Evolutionary conservation across 2,888 invertebrate genomes (phyloP).

Genomic region (Pinctada fucata): DNA sequence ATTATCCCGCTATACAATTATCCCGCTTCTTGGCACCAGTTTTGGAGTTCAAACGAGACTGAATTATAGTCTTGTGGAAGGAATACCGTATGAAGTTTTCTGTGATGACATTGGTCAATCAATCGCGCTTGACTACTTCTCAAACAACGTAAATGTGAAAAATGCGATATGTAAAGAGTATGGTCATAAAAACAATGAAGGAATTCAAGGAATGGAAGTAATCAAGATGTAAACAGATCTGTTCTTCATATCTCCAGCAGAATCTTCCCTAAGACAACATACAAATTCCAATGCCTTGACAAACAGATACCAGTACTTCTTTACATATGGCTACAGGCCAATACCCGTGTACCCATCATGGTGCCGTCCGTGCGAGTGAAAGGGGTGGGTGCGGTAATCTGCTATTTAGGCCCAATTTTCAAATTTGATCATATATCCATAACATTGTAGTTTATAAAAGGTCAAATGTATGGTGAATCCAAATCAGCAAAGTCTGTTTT

Average conservation of each 20-base stretch:
- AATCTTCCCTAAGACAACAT: constrained; percentile 13
- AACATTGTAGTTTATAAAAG: too few relatives aligned
- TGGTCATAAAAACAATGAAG: constrained; percentile 6
- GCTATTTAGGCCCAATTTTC: too few relatives aligned
- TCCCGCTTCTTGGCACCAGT: constrained; percentile 18
- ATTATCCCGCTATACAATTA: background rate
- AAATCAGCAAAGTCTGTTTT: too few relatives aligned
- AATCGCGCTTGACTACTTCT: constrained; percentile 11
- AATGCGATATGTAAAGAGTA: constrained; percentile 30
- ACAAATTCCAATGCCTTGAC: constrained; percentile 6
- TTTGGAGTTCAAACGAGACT: constrained; percentile 20
- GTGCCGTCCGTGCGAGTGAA: constrained; percentile 30
- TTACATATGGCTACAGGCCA: constrained; percentile 1
- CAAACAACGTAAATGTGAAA: constrained; percentile 12
- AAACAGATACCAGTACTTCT: constrained; percentile 28
- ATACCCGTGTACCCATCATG: constrained; percentile 7
- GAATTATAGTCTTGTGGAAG: constrained; percentile 28
- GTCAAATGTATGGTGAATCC: too few relatives aligned
- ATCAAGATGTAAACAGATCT: constrained; percentile 31
- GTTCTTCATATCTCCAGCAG: constrained; percentile 30
- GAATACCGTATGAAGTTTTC: constrained; percentile 20
- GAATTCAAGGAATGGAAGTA: constrained; percentile 21
- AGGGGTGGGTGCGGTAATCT: too few relatives aligned
- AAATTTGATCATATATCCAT: too few relatives aligned
- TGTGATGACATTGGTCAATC: constrained; percentile 15